A percentile compares a stretch with the other conserved stretches of the same genome.
phyloP scores from a whole-genome alignment of 2,113 vertebrate species.

The Apteryx owenii region DNA sequence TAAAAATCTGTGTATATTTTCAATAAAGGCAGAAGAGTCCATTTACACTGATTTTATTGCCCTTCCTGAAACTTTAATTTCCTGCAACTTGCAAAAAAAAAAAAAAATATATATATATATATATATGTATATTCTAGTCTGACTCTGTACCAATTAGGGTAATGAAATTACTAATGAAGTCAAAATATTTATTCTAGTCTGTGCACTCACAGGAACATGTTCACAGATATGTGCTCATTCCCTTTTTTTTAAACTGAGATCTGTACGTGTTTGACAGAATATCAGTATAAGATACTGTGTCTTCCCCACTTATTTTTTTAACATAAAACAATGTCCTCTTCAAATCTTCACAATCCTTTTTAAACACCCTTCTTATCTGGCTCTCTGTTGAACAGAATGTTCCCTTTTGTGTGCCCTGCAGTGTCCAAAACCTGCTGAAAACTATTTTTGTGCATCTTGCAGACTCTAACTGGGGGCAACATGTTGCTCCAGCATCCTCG shows the following conservation, averaged over 20 bases:
- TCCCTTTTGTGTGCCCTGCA: neutral
- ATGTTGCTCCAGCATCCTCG: neutral
- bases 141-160: neutral
- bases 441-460: neutral
- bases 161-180: slow-evolving; percentile 16
- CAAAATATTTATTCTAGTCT: neutral
- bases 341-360: neutral
- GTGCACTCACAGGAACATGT: neutral
- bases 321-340: neutral
- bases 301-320: neutral
- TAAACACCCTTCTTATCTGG: neutral
- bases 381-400: neutral
- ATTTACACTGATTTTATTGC: neutral
- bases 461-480: neutral
- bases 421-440: neutral
- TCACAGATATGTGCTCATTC: neutral
- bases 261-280: neutral
- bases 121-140: neutral
- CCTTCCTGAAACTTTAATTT: slow-evolving; percentile 14
- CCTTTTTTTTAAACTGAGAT: neutral
- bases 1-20: neutral
- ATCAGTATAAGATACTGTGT: neutral
- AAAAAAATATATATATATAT: too few relatives aligned
- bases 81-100: neutral
- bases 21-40: neutral